Percentiles rank a stretch among this genome's conserved stretches.
These are phyloP conservation scores for Helogale parvula DNA, from an alignment of 2,113 vertebrate species.

Conservation along the genomic window DNA sequence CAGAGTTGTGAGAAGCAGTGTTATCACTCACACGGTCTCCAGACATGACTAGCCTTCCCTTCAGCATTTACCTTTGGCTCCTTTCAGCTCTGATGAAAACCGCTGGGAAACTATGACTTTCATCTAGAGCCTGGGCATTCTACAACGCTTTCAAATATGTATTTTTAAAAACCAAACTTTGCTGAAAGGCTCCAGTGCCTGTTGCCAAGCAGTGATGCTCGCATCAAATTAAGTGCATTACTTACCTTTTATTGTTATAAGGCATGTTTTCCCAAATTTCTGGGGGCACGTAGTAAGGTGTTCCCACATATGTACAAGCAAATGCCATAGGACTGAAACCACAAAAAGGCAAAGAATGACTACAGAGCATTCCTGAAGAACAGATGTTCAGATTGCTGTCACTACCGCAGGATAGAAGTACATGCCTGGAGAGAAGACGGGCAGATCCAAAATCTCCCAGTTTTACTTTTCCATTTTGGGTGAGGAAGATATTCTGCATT, in stretches of 20 bases:
- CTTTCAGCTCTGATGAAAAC: not conserved
- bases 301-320: slow-evolving; percentile 93
- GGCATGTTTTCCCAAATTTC: slow-evolving; percentile 96
- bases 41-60: not conserved
- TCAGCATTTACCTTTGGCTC: not conserved
- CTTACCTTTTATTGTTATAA: slow-evolving; percentile 97
- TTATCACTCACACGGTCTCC: not conserved
- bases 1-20: not conserved
- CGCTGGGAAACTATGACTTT: not conserved
- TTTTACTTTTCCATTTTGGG: slow-evolving; percentile 90
- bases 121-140: not conserved
- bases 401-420: not conserved
- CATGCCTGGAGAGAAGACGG: slow-evolving; percentile 92
- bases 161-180: not conserved
- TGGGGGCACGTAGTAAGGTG: slow-evolving; percentile 96
- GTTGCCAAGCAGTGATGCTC: not conserved
- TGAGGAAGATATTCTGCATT: slow-evolving; percentile 94
- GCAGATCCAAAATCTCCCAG: slow-evolving; percentile 97
- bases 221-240: not conserved
- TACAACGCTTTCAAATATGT: not conserved
- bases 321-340: slow-evolving; percentile 88
- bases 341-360: slow-evolving; percentile 60
- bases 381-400: not conserved
- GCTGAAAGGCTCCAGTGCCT: not conserved
- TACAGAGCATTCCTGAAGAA: not conserved